phyloP scores from a whole-genome alignment of 2,888 invertebrate genomes.

The Ormyrus thymus region DNA sequence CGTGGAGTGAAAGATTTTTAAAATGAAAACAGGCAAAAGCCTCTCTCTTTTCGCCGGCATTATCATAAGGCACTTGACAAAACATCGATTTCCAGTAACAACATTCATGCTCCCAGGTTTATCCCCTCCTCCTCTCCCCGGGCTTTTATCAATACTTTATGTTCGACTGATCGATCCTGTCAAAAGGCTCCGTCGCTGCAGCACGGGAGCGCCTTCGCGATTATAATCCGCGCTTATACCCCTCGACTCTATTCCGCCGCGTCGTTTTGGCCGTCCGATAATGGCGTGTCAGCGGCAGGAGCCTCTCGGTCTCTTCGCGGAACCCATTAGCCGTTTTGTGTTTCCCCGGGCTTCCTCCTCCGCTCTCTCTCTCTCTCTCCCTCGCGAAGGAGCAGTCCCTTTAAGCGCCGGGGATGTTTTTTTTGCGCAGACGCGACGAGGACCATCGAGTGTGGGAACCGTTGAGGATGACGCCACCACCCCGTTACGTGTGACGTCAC shows the following conservation, averaged over 20 bases:
- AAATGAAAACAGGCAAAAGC: too few relatives aligned
- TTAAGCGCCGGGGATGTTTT: not conserved
- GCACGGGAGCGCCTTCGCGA: not conserved
- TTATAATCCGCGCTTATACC: not conserved
- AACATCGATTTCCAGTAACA: too few relatives aligned
- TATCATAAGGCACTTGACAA: too few relatives aligned
- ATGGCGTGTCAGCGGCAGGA: conserved; percentile 41
- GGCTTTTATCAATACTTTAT: not conserved
- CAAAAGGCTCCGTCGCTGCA: not conserved
- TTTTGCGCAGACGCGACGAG: not conserved
- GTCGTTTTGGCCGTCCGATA: conserved; percentile 12
- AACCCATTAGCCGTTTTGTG: conserved; percentile 47
- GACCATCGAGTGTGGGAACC: conserved; percentile 47
- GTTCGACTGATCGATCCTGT: conserved; percentile 4
- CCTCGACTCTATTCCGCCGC: conserved; percentile 12
- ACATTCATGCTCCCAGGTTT: too few relatives aligned
- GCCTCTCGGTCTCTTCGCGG: conserved; percentile 36
- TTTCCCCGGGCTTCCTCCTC: conserved; percentile 10
- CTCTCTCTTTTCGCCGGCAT: too few relatives aligned
- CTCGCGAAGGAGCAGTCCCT: not conserved
- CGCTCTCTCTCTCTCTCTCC: too few relatives aligned
- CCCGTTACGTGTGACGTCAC: conserved; percentile 43
- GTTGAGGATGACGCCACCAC: conserved; percentile 16
- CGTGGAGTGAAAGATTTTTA: too few relatives aligned
- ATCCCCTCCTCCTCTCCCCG: not conserved